A percentile compares a stretch with the other conserved stretches of the same genome.
Conservation (phyloP, 2,113 vertebrate genomes). For the Canis aureus region DNA sequence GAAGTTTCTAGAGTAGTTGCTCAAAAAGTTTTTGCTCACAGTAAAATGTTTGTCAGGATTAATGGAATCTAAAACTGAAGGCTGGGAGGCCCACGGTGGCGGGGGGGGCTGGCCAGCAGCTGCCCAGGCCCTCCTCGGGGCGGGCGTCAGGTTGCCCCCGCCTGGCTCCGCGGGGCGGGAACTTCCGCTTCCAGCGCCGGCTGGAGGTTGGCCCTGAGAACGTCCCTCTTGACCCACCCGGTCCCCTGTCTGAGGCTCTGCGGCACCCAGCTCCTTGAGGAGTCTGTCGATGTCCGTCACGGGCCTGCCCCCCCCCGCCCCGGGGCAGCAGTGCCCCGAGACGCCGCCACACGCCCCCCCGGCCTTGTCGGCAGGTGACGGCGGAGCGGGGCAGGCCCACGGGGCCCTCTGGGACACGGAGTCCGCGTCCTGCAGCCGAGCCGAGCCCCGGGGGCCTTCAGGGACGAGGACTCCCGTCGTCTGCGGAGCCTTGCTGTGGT, state of each 20-base stretch:
- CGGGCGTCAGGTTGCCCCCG: conserved; percentile 12
- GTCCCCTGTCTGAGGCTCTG: neutral
- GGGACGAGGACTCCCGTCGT: accelerated
- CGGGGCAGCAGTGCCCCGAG: neutral
- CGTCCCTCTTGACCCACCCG: conserved; percentile 58
- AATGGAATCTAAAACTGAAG: conserved; percentile 87
- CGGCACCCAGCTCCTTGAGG: conserved; percentile 82
- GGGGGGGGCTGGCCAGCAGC: neutral
- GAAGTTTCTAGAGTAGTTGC: conserved; percentile 92
- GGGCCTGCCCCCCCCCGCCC: conserved; percentile 49
- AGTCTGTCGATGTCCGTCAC: conserved; percentile 87
- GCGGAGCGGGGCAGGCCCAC: neutral
- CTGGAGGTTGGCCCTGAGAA: conserved; percentile 58
- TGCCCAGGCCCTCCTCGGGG: conserved; percentile 52
- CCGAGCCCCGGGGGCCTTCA: neutral
- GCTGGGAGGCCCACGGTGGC: conserved; percentile 80
- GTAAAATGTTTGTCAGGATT: conserved; percentile 87
- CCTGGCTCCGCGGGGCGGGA: neutral
- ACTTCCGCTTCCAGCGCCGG: conserved; percentile 54
- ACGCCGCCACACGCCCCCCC: neutral
- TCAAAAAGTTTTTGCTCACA: conserved; percentile 90
- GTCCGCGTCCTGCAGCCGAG: neutral
- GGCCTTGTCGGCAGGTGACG: neutral
- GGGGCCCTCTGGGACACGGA: accelerated
- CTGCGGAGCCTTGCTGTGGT: neutral